phyloP scores from a whole-genome alignment of 2,888 invertebrate genomes.

The Sericinus montela region DNA sequence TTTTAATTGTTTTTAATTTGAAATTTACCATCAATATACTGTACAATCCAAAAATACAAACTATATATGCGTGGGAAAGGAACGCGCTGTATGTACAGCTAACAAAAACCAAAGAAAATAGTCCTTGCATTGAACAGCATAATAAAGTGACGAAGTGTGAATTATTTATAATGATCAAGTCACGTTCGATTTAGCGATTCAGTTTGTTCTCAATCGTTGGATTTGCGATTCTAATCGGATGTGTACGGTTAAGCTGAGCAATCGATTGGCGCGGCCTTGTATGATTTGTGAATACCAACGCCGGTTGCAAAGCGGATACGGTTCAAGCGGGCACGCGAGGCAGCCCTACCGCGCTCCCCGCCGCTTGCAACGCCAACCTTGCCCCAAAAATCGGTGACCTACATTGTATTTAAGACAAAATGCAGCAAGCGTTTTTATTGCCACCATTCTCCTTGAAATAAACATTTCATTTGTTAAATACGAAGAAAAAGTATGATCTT shows the following conservation, averaged over 20 bases:
- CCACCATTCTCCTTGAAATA: slow-evolving; percentile 44
- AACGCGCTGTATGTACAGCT: too few species aligned
- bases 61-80: too few species aligned
- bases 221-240: slow-evolving; percentile 54
- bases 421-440: slow-evolving; percentile 65
- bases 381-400: slow-evolving; percentile 74
- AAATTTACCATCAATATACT: too few species aligned
- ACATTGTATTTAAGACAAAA: slow-evolving; percentile 65
- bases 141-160: slow-evolving; percentile 5
- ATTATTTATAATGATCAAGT: slow-evolving; percentile 22
- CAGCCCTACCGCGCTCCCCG: slow-evolving; percentile 53
- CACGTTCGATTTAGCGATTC: slow-evolving; percentile 30
- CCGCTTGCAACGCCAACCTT: slow-evolving; percentile 61
- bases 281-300: slow-evolving; percentile 59
- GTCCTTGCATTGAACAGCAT: background rate
- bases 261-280: slow-evolving; percentile 67
- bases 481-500: slow-evolving; percentile 21
- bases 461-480: slow-evolving; percentile 31
- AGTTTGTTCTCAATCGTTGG: slow-evolving; percentile 31
- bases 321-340: slow-evolving; percentile 63
- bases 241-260: slow-evolving; percentile 54
- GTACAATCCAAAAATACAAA: too few species aligned
- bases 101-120: background rate
- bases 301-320: slow-evolving; percentile 31
- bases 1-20: too few species aligned